Base-by-base conservation (phyloP, 2,888 invertebrate species). In the Slavum lentiscoides region DNA sequence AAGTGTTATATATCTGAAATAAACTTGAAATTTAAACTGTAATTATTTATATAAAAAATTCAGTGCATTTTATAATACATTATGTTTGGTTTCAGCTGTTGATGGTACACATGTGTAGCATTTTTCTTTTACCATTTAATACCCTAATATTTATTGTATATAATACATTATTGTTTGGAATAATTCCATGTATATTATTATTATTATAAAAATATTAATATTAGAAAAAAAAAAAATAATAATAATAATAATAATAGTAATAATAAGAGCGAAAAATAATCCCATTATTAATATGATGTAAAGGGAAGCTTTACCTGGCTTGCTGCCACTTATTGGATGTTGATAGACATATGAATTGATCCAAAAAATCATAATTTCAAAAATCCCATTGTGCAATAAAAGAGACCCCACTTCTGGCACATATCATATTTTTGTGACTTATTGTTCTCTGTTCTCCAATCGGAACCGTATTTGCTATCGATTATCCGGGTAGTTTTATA, bases 271-370 rank as follows among this genome's bases (percentile, higher is more conserved):
- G 66, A 74, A 68, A 68, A 74, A 23, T 66, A 21, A 74, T 69
- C n/a, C n/a, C 59, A 59, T n/a, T n/a, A n/a, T n/a, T 49, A 67
- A 59, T 59, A 43, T 72, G 39, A 80, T 37, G 58, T 62, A 62
- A 49, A 62, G 15, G 37, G 69, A 58, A 80, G n/a, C n/a, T 72
- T n/a, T 80, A 80, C 72, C 72, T 64, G 58, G 80, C 64, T 72
- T 72, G 55, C 80, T 80, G 80, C 80, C 72, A 80, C 80, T 80
- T 72, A 72, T 64, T 69, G 53, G 21, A 77, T 77, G 7, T 80
- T 80, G 80, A 80, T 80, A 80, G 80, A 80, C 80, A 80, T 66
- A 72, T 80, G 80, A 80, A 80, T 80, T 80, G 80, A 80, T 80
- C 55, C 55, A 80, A 72, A 80, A 77, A 72, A 80, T 80, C 80